A percentile compares a stretch with the other conserved stretches of the same genome.
Conservation (phyloP, 2,888 invertebrate genomes). For the Acanthococcus lagerstroemiae region DNA sequence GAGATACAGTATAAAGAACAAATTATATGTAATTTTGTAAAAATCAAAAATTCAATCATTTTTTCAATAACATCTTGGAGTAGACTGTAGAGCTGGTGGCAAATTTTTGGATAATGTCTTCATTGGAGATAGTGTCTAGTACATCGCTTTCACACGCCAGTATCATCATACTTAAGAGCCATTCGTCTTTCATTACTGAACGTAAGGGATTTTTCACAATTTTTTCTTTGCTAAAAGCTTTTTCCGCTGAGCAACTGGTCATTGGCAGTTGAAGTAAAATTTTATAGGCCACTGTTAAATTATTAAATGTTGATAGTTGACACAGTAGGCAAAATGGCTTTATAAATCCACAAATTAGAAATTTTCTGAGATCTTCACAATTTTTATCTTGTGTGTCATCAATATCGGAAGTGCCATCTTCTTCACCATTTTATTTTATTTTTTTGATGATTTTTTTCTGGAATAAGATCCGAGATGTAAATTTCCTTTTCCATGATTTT, state of each 20-base stretch:
- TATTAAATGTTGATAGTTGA: neutral
- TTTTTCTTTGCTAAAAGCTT: neutral
- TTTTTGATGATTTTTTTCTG: slow-evolving; percentile 1
- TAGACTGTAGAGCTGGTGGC: neutral
- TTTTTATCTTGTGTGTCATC: neutral
- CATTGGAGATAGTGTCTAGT: neutral
- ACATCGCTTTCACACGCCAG: neutral
- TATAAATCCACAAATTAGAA: neutral
- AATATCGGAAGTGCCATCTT: neutral
- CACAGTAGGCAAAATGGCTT: neutral
- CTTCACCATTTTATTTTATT: neutral
- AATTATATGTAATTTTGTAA: neutral
- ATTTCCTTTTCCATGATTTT: neutral
- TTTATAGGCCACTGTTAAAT: neutral
- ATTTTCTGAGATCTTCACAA: neutral
- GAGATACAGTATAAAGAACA: neutral
- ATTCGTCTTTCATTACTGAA: neutral
- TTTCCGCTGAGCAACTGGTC: neutral
- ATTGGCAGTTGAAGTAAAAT: neutral
- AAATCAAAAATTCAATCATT: slow-evolving; percentile 1
- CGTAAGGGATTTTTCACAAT: neutral
- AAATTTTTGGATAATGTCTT: neutral
- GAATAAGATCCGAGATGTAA: neutral
- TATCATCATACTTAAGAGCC: neutral
- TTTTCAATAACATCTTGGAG: neutral